Conservation (phyloP, 2,888 invertebrate genomes). For the Amblyteles armatorius region DNA sequence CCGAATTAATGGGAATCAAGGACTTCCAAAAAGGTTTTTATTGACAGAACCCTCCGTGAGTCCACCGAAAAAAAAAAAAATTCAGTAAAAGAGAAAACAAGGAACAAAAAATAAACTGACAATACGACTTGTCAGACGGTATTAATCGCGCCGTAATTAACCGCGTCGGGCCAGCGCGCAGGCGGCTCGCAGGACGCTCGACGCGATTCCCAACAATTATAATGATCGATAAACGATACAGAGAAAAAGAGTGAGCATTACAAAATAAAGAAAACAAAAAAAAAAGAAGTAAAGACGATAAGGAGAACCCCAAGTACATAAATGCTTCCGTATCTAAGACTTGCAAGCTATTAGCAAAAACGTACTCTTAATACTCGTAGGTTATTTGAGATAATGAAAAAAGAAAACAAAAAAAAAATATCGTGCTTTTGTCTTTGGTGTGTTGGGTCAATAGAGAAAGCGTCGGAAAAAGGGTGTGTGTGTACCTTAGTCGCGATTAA, state of each 20-base stretch:
- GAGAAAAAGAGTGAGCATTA: conserved; percentile 53
- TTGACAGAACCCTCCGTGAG: conserved; percentile 50
- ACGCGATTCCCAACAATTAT: conserved; percentile 30
- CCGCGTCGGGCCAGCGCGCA: conserved; percentile 20
- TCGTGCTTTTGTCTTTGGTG: conserved; percentile 64
- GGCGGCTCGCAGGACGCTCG: neutral
- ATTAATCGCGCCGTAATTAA: conserved; percentile 42
- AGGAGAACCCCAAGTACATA: conserved; percentile 68
- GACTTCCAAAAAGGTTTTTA: conserved; percentile 60
- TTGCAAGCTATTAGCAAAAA: conserved; percentile 72
- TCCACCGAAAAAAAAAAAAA: conserved; percentile 44
- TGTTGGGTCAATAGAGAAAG: conserved; percentile 50
- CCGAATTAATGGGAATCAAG: conserved; percentile 69
- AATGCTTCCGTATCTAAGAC: conserved; percentile 82
- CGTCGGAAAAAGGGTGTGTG: conserved; percentile 28
- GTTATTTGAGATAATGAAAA: conserved; percentile 34
- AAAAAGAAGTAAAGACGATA: conserved; percentile 58
- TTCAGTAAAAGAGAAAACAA: neutral
- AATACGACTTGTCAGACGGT: conserved; percentile 36
- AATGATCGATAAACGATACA: conserved; percentile 54
- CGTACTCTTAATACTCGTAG: conserved; percentile 60
- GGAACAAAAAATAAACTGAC: conserved; percentile 16
- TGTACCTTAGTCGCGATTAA: conserved; percentile 37
- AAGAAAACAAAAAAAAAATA: conserved; percentile 28
- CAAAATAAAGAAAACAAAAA: conserved; percentile 27